A percentile compares a stretch with the other conserved stretches of the same genome.
Conservation (phyloP, 2,888 invertebrate genomes). For the Bombylius major region DNA sequence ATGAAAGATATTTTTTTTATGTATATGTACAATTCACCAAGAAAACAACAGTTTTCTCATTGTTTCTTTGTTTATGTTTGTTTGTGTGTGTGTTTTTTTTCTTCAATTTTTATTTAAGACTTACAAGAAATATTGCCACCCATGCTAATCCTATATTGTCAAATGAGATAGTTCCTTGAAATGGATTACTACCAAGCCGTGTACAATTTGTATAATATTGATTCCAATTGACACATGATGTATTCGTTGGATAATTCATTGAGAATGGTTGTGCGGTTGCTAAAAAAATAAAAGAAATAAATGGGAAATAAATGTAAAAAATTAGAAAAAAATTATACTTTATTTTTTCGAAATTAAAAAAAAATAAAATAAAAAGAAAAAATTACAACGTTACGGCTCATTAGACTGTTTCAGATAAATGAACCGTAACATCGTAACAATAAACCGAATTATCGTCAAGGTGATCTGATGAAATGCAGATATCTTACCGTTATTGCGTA, state of each 20-base stretch:
- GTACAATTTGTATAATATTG: conserved; percentile 94
- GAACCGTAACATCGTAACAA: too few relatives aligned
- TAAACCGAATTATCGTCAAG: too few relatives aligned
- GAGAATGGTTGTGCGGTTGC: conserved; percentile 32
- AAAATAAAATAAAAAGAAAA: neutral
- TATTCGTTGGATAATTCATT: conserved; percentile 52
- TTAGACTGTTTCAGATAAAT: too few relatives aligned
- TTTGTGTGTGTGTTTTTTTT: too few relatives aligned
- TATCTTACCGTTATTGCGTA: too few relatives aligned
- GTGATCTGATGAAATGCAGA: too few relatives aligned
- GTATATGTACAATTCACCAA: too few relatives aligned
- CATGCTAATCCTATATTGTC: conserved; percentile 99
- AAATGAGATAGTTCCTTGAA: conserved; percentile 97
- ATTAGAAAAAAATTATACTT: neutral
- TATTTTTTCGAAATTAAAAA: neutral
- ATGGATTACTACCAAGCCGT: conserved; percentile 89
- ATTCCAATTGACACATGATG: conserved; percentile 95
- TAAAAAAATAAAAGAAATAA: conserved; percentile 6
- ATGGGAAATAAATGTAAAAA: neutral
- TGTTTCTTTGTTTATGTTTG: too few relatives aligned
- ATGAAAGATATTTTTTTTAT: too few relatives aligned
- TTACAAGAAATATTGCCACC: conserved; percentile 99
- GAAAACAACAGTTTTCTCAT: too few relatives aligned
- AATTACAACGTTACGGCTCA: neutral
- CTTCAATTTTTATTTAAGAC: conserved; percentile 25